Conservation (phyloP, 2,888 invertebrate species). For the Apamea epomidion region DNA sequence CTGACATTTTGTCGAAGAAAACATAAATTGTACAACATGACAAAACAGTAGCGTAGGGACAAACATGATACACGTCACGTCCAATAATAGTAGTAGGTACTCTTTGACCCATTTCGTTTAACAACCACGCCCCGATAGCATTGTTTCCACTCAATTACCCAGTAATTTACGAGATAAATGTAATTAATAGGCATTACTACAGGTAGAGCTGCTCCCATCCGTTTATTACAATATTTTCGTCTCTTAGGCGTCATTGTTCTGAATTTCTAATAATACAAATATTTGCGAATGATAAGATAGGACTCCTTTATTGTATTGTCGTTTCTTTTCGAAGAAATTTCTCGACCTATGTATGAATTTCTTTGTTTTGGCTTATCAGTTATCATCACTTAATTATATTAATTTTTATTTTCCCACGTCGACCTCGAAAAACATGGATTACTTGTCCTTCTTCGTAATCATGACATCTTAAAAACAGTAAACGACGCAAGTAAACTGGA, state of each 20-base stretch:
- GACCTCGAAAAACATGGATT: too few species aligned
- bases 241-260: constrained; percentile 1
- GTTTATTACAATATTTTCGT: constrained; percentile 25
- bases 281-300: constrained; percentile 48
- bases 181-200: constrained; percentile 9
- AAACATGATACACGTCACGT: background rate
- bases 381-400: too few species aligned
- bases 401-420: constrained; percentile 18
- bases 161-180: constrained; percentile 35
- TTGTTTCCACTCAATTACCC: constrained; percentile 43
- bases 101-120: constrained; percentile 41
- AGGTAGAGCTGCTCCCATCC: background rate
- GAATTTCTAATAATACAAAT: constrained; percentile 30
- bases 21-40: constrained; percentile 16
- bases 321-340: constrained; percentile 37
- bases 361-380: constrained; percentile 43
- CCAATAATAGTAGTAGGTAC: constrained; percentile 8
- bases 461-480: background rate
- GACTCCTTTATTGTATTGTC: background rate
- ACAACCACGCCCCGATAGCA: constrained; percentile 11
- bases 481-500: too few species aligned
- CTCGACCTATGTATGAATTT: constrained; percentile 15
- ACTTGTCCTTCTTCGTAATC: background rate
- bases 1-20: constrained; percentile 20
- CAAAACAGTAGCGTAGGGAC: background rate